Base-by-base conservation (phyloP, 2,797 vertebrate species). In the Notoglanidium macrostoma region DNA sequence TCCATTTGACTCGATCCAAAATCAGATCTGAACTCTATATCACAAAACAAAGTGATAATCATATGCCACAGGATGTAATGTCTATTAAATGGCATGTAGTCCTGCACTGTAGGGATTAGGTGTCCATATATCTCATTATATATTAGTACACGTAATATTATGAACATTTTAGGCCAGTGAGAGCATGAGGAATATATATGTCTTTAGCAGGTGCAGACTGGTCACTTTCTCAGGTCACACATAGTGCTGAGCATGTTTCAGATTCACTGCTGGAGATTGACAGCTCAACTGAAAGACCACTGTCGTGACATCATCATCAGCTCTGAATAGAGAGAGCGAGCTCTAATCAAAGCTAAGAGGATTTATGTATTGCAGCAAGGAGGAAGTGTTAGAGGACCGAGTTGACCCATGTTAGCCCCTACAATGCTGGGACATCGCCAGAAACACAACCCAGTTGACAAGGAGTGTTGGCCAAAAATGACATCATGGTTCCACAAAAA, bases 131-230 rank as follows among this genome's bases (percentile, higher is more conserved):
- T 51, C 70, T 72, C 79, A 72, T 90, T 87, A 89, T 90, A 87
- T 91, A 86, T 85, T 88, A 90, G 90, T 89, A 76, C 87, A 89
- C 70, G 68, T 87, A 91, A 92, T 92, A 90, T 90, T 85, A 83
- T 89, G 85, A 88, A 90, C 83, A 93, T 94, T 90, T 89, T 87
- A 54, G 51, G 49, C 90, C 26, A 10, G 63, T 93, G 90, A 94
- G 91, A 90, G 91, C 35, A 35, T 49, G 76, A 76, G 67, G 0
- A 59, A 86, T 80, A 89, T 92, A 89, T 90, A 83, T 0, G 5
- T 23, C 4, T 89, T 70, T 32, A 95, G 93, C 93, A 94, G 94
- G 92, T 91, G 85, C 88, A 26, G 80, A 92, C 90, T 87, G 89
- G 88, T 86, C 92, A 63, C 59, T 90, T 88, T 92, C 91, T 85